Percentiles rank a stretch among this genome's conserved stretches.
Evolutionary conservation across 1,140 invertebrate species (phyloP).

Genomic region (Globodera ellingtonae): DNA sequence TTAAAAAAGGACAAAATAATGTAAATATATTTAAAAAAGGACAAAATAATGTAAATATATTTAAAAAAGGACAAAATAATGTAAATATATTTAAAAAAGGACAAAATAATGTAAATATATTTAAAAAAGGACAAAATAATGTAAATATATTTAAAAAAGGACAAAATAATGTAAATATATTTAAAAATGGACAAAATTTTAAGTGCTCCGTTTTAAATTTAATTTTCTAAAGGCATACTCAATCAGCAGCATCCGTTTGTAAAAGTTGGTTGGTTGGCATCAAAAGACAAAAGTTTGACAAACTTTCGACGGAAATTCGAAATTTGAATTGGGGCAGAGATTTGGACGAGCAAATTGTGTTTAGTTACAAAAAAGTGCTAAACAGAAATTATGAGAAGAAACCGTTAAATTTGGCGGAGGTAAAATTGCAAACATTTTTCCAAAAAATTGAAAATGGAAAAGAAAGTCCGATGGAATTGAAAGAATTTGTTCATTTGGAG

Average conservation of each 20-base stretch:
- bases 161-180: too few relatives aligned
- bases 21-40: not conserved
- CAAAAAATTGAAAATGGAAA: conserved; percentile 1
- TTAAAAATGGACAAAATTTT: too few relatives aligned
- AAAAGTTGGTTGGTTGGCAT: not conserved
- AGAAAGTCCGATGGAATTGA: not conserved
- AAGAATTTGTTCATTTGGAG: not conserved
- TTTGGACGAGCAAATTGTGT: not conserved
- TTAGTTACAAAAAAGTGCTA: not conserved
- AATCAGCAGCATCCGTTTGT: not conserved
- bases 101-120: too few relatives aligned
- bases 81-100: not conserved
- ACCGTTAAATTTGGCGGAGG: not conserved
- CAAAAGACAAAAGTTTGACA: not conserved
- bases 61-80: not conserved
- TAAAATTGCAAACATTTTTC: not conserved
- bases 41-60: not conserved
- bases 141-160: not conserved
- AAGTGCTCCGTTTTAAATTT: too few relatives aligned
- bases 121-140: not conserved
- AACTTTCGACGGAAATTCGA: not conserved
- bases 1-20: not conserved
- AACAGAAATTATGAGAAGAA: not conserved
- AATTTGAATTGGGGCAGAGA: not conserved
- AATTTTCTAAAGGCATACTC: not conserved